These are phyloP conservation scores for Xenopus laevis DNA, from an alignment of 2,113 vertebrate species.

Conservation along the genomic window DNA sequence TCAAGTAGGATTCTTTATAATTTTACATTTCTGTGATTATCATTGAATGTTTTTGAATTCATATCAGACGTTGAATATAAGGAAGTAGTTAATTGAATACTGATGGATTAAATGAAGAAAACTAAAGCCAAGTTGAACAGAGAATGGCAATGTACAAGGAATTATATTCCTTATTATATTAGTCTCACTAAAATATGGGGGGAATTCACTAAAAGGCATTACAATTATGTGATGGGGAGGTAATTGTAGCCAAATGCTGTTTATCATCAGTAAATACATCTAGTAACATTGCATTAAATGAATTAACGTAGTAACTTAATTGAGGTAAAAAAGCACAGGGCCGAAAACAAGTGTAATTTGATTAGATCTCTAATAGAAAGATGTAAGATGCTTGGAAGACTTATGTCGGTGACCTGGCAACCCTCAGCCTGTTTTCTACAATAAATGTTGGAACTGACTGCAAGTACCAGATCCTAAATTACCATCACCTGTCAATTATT, in stretches of 20 bases:
- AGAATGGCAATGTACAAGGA: constrained; percentile 16
- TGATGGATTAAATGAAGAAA: constrained; percentile 18
- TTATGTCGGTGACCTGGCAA: constrained; percentile 1
- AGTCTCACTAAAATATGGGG: constrained; percentile 18
- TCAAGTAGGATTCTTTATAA: too few relatives aligned
- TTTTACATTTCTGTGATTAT: too few relatives aligned
- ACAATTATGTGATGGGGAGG: constrained; percentile 17
- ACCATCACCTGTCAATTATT: background rate
- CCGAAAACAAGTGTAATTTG: constrained; percentile 17
- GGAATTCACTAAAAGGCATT: constrained; percentile 9
- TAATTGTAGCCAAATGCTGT: constrained; percentile 36
- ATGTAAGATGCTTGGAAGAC: background rate
- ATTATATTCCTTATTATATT: constrained; percentile 21
- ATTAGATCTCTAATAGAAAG: constrained; percentile 16
- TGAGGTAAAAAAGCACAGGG: constrained; percentile 15
- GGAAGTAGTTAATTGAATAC: constrained; percentile 11
- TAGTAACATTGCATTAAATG: constrained; percentile 32
- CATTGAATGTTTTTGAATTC: too few relatives aligned
- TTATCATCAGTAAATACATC: constrained; percentile 43
- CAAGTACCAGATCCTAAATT: background rate
- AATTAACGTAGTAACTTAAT: constrained; percentile 27
- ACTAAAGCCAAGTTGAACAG: background rate
- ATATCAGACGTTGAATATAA: background rate
- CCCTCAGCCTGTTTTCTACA: background rate
- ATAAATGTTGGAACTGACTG: background rate